These are phyloP conservation scores for Cosmorhoe ocellata DNA, from an alignment of 2,888 invertebrate genomes.

Conservation along the genomic window DNA sequence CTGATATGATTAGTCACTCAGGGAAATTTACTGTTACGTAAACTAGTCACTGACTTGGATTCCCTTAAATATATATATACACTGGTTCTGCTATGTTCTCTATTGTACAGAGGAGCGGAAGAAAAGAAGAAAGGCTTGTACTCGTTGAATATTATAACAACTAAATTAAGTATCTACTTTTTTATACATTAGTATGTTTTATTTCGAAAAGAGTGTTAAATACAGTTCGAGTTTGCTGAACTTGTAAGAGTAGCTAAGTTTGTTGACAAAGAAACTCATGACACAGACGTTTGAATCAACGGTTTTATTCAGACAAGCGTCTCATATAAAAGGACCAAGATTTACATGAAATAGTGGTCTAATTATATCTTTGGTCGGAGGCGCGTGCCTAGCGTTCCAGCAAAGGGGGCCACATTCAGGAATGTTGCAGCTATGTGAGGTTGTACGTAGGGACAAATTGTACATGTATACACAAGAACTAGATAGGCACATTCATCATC, in stretches of 20 bases:
- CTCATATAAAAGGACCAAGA: constrained; percentile 49
- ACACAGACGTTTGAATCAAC: constrained; percentile 33
- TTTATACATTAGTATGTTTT: no score
- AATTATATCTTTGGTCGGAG: constrained; percentile 65
- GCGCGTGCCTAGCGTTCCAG: constrained; percentile 64
- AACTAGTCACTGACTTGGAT: no score
- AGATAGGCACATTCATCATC: no score
- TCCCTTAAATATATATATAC: no score
- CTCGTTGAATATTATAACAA: no score
- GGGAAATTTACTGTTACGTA: constrained; percentile 7
- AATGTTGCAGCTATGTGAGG: constrained; percentile 29
- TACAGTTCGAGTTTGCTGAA: not conserved
- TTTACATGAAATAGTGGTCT: constrained; percentile 59
- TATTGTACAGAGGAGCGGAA: no score
- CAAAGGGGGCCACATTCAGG: constrained; percentile 36
- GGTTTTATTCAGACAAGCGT: constrained; percentile 33
- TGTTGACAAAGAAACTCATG: constrained; percentile 14
- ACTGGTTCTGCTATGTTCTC: no score
- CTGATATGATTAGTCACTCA: constrained; percentile 23
- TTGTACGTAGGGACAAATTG: not conserved
- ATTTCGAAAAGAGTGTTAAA: no score
- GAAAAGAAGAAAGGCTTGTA: no score
- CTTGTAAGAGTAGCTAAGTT: no score
- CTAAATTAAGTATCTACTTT: no score
- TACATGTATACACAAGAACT: no score